A percentile compares a stretch with the other conserved stretches of the same genome.
phyloP scores from a whole-genome alignment of 1,140 invertebrate genomes.

The Lasioglossum albipes region DNA sequence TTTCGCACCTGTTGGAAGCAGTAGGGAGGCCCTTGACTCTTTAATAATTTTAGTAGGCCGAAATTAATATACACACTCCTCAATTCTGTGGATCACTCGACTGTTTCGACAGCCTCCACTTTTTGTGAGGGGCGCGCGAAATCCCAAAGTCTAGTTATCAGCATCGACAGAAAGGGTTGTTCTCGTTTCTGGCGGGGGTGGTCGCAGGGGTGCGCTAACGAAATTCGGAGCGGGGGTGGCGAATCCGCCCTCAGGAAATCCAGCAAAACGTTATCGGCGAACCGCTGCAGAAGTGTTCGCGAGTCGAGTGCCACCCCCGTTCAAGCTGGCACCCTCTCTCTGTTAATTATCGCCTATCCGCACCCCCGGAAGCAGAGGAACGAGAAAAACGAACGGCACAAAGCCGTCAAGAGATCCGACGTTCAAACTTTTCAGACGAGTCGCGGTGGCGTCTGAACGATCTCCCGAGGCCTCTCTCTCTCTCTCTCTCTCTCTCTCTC shows the following conservation, averaged over 20 bases:
- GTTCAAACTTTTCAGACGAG: conserved; percentile 2
- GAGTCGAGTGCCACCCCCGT: conserved; percentile 20
- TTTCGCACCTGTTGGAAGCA: too few relatives aligned
- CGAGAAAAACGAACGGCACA: conserved; percentile 6
- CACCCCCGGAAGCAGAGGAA: conserved; percentile 14
- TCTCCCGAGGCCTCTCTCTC: not conserved
- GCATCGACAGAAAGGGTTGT: too few relatives aligned
- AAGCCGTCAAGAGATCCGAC: not conserved
- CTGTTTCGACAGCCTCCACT: too few relatives aligned
- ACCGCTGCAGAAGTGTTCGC: conserved; percentile 19
- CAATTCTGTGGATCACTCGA: too few relatives aligned
- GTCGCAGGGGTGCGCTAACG: not conserved
- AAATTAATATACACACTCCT: too few relatives aligned
- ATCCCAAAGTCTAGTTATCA: too few relatives aligned
- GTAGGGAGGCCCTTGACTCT: too few relatives aligned
- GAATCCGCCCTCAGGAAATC: conserved; percentile 6
- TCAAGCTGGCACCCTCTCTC: conserved; percentile 28
- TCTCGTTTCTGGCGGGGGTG: too few relatives aligned
- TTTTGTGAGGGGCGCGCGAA: too few relatives aligned
- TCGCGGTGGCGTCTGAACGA: not conserved
- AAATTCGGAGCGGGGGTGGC: not conserved
- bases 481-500: too few relatives aligned
- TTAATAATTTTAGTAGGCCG: too few relatives aligned
- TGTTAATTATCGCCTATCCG: conserved; percentile 19
- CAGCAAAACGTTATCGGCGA: conserved; percentile 22